phyloP scores from a whole-genome alignment of 1,140 invertebrate species.

The Ceratitis capitata region DNA sequence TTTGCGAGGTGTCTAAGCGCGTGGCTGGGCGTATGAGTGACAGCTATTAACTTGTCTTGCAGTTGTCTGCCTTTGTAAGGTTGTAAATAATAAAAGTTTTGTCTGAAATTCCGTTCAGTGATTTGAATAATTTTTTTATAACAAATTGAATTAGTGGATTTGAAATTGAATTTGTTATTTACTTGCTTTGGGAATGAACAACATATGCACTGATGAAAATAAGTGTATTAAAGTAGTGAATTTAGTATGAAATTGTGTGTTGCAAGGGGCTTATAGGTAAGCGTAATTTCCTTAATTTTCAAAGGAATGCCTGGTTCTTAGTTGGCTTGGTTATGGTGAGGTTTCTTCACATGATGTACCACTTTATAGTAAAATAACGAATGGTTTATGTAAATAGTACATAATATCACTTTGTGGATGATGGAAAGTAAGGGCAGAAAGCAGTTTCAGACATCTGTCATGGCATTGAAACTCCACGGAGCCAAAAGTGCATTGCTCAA shows the following conservation, averaged over 20 bases:
- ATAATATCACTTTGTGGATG: too few species aligned
- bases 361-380: too few species aligned
- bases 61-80: not conserved
- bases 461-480: too few species aligned
- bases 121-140: not conserved
- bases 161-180: not conserved
- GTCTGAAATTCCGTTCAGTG: not conserved
- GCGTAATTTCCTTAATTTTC: too few species aligned
- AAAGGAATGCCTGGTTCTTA: too few species aligned
- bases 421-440: too few species aligned
- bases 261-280: too few species aligned
- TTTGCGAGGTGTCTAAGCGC: not conserved
- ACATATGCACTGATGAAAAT: not conserved
- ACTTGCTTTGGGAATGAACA: not conserved
- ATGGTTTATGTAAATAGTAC: too few species aligned
- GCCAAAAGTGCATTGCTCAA: too few species aligned
- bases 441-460: too few species aligned
- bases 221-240: not conserved
- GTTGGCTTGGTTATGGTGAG: too few species aligned
- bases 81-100: not conserved
- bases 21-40: not conserved
- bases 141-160: not conserved
- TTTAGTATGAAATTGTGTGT: not conserved
- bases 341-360: too few species aligned
- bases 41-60: constrained; percentile 6